Evolutionary conservation across 2,113 vertebrate genomes (phyloP).

Genomic region (Hemicordylus capensis): DNA sequence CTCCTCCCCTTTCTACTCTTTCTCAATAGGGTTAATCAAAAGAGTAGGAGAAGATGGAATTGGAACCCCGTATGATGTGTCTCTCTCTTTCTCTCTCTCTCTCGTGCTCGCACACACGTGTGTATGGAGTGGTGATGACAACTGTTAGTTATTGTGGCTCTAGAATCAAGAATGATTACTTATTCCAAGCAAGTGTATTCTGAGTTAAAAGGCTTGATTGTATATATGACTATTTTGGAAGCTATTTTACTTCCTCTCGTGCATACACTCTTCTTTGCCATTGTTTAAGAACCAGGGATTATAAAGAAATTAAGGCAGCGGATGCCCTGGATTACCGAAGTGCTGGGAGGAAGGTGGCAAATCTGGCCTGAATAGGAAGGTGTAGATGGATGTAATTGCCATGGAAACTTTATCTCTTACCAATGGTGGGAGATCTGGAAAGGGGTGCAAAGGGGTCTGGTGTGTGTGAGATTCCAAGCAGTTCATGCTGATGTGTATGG

Average conservation of each 20-base stretch:
- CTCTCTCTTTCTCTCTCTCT: too few species aligned
- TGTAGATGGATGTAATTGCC: not conserved
- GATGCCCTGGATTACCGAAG: not conserved
- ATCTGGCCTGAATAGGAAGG: not conserved
- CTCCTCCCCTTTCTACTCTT: not conserved
- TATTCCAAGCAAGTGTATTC: not conserved
- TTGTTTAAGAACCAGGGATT: not conserved
- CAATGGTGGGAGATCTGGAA: not conserved
- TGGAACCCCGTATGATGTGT: not conserved
- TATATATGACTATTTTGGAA: not conserved
- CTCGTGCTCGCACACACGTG: too few species aligned
- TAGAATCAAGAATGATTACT: not conserved
- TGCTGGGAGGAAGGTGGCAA: not conserved
- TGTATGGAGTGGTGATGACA: not conserved
- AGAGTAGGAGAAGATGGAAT: not conserved
- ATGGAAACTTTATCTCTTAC: not conserved
- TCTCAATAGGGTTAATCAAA: not conserved
- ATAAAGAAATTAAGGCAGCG: not conserved
- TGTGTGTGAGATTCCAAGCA: not conserved
- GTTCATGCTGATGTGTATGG: not conserved
- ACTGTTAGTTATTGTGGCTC: not conserved
- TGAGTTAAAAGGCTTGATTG: not conserved
- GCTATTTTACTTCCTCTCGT: not conserved
- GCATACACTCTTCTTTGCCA: too few species aligned
- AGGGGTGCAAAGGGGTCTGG: not conserved